Base-by-base conservation (phyloP, 2,888 invertebrate species). In the Epicampocera succincta region DNA sequence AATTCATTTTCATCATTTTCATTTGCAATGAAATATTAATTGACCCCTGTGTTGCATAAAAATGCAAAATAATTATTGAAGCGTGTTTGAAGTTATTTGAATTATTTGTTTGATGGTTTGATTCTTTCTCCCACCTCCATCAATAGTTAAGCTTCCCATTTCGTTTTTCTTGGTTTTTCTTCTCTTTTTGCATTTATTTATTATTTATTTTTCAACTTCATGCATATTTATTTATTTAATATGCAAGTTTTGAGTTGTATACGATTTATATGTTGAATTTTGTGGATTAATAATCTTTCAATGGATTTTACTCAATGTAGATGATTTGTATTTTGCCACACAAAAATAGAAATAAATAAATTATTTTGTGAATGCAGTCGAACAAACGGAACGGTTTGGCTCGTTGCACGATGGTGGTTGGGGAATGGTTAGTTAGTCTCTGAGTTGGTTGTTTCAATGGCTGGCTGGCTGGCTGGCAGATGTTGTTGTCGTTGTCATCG, bases 51-150 rank as follows among this genome's bases (percentile, higher is more conserved):
- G 52, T 73, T 78, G 72, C 77, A 73, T 80, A 80, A 79, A 84
- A 83, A 85, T 84, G 79, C 83, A 83, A 83, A 79, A 85, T 85
- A 85, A 85, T 85, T 83, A 85, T 82, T 84, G 84, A 83, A 83
- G 83, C 73, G 65, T 80, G 76, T 77, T 71, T 60, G 56, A 61
- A 76, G 76, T 76, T 83, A 79, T 79, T 83, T 77, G 80, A 76
- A 75, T 80, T 83, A 73, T 78, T 78, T 77, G 52, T 65, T 66
- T 56, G 33, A 63, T 46, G 60, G 52, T 61, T 63, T 65, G 65
- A 71, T 15, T 58, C 17, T 50, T 50, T 38, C 48, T 46, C 25
- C 19, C 19, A n/a, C 21, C 21, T 29, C 19, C 58, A 50, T 19
- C 42, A 58, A 15, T 25, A 6, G 46, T 46, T 40, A 8, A 9